phyloP scores from a whole-genome alignment of 2,113 vertebrate genomes.

The Varanus salvator region DNA sequence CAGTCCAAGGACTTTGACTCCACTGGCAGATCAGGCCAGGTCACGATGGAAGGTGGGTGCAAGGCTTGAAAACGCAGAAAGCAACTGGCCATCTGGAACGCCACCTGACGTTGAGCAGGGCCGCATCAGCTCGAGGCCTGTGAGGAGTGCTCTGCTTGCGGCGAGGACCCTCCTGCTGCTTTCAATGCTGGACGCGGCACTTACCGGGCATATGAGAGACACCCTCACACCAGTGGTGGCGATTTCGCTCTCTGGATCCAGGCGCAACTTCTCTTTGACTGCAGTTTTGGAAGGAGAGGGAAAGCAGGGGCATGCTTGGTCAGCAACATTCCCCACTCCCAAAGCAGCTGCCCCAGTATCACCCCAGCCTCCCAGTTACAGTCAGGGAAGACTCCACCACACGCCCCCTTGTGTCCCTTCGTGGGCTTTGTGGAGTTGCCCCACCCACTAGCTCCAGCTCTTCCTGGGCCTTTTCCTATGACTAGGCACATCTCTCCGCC shows the following conservation, averaged over 20 bases:
- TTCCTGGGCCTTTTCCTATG: too few relatives aligned
- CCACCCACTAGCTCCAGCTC: too few relatives aligned
- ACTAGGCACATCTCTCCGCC: too few relatives aligned
- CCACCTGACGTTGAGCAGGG: not conserved
- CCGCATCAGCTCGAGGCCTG: too few relatives aligned
- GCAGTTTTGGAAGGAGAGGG: conserved; percentile 22
- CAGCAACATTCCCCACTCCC: not conserved
- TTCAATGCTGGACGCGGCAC: conserved; percentile 43
- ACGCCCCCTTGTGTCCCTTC: too few relatives aligned
- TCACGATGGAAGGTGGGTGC: not conserved
- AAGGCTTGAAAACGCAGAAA: too few relatives aligned
- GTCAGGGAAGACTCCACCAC: too few relatives aligned
- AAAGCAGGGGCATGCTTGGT: not conserved
- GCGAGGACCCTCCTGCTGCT: not conserved
- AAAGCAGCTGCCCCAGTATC: too few relatives aligned
- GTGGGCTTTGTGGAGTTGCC: too few relatives aligned
- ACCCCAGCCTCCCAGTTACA: too few relatives aligned
- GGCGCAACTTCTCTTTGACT: conserved; percentile 97
- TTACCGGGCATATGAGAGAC: conserved; percentile 97
- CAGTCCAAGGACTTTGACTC: too few relatives aligned
- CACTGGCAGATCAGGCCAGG: not conserved
- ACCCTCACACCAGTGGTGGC: conserved; percentile 96
- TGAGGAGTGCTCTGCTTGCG: too few relatives aligned
- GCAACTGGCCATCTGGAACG: not conserved
- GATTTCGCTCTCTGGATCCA: conserved; percentile 97